Percentiles rank a stretch among this genome's conserved stretches.
phyloP scores from a whole-genome alignment of 2,113 vertebrate species.

The Atlantisia rogersi region DNA sequence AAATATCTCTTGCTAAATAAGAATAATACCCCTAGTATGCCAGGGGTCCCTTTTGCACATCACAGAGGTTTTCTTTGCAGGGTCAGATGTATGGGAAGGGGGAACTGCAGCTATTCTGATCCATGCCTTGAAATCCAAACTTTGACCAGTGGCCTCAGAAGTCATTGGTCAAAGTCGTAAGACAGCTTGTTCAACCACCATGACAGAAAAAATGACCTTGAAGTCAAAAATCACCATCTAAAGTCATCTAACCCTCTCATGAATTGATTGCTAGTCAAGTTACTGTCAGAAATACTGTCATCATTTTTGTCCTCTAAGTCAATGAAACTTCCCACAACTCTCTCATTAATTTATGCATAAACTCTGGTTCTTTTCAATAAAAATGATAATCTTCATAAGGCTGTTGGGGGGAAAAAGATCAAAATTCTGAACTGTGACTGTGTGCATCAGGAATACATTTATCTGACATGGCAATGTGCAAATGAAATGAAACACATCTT shows the following conservation, averaged over 20 bases:
- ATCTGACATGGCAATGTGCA: neutral
- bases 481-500: neutral
- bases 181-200: neutral
- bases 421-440: neutral
- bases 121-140: neutral
- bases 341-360: constrained; percentile 5
- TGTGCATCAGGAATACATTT: neutral
- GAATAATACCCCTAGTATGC: neutral
- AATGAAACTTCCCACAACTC: neutral
- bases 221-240: constrained; percentile 31
- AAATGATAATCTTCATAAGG: neutral
- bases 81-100: neutral
- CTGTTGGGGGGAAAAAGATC: neutral
- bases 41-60: neutral
- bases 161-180: constrained; percentile 12
- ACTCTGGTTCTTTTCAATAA: neutral
- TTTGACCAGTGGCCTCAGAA: neutral
- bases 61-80: neutral
- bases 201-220: constrained; percentile 31
- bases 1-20: neutral
- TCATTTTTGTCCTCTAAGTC: neutral
- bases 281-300: constrained; percentile 18
- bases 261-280: neutral
- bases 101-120: neutral
- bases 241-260: neutral